Evolutionary conservation across 2,113 vertebrate species (phyloP), one percentile per base, ranked within the genome.

Genomic region (Epinephelus lanceolatus): DNA sequence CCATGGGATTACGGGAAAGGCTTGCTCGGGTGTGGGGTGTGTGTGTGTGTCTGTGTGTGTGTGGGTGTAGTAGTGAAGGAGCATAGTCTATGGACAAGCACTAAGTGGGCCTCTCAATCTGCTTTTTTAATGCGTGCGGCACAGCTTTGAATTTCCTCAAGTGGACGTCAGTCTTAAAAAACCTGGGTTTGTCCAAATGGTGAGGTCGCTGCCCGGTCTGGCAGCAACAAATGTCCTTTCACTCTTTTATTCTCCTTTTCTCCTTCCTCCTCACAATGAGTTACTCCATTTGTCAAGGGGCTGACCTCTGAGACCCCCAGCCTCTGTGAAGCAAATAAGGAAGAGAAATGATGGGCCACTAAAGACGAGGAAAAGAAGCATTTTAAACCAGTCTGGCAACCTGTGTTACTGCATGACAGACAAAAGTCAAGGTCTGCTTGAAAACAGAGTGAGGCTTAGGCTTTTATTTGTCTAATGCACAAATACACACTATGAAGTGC

Each of bases 71-170:
- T 51, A 66, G 69, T 71, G 72, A 88, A 86, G 89, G 81, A 70
- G 60, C 57, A 76, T 84, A 89, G 90, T 91, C 85, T 94, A 93
- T 94, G 45, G 89, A 74, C 0, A 15, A 87, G 86, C 88, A 90
- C 95, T 94, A 91, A 92, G 80, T 86, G 25, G 85, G 92, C 81
- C 92, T 94, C 93, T 95, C 59, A 5, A 80, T 85, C 61, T 25
- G 33, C 80, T 85, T 84, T 76, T 81, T 84, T 86, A 88, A 83
- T 91, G 87, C 71, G 72, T 74, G 6, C 27, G 2, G 88, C 90
- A 82, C 88, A 74, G 67, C 90, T 95, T 95, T 94, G 85, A 93
- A 90, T 94, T 94, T 94, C 86, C 86, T 95, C 87, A 73, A 95
- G 91, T 94, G 92, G 93, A 92, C 80, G 71, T 81, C 21, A 19